A percentile compares a stretch with the other conserved stretches of the same genome.
phyloP scores from a whole-genome alignment of 2,113 vertebrate genomes.

The Phylloscopus trochiloides region DNA sequence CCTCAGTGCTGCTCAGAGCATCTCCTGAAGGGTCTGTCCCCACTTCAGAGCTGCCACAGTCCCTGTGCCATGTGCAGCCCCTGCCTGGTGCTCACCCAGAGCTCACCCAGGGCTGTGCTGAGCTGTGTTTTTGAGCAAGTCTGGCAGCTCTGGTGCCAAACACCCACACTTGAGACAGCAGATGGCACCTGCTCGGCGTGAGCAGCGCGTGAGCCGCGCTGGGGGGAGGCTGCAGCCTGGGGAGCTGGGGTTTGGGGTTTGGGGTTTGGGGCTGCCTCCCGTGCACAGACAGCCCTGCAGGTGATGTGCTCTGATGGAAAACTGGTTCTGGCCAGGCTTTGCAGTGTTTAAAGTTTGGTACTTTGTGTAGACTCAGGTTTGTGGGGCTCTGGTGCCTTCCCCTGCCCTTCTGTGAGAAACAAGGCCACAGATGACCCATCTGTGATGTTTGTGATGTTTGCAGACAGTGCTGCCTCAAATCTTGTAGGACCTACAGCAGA shows the following conservation, averaged over 20 bases:
- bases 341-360: accelerated
- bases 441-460: accelerated
- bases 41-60: neutral
- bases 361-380: neutral
- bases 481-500: neutral
- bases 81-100: neutral
- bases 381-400: neutral
- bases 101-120: neutral
- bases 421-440: neutral
- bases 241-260: neutral
- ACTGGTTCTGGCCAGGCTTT: accelerated
- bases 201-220: neutral
- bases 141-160: slow-evolving; percentile 30
- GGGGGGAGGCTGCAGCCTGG: neutral
- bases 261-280: neutral
- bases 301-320: accelerated
- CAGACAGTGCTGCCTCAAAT: neutral
- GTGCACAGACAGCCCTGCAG: accelerated
- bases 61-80: neutral
- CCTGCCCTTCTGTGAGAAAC: neutral
- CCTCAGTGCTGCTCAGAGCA: too few species aligned
- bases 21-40: neutral
- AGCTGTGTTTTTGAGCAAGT: neutral
- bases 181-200: neutral
- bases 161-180: slow-evolving; percentile 24